phyloP scores from a whole-genome alignment of 2,797 vertebrate species.

The Labroides dimidiatus region DNA sequence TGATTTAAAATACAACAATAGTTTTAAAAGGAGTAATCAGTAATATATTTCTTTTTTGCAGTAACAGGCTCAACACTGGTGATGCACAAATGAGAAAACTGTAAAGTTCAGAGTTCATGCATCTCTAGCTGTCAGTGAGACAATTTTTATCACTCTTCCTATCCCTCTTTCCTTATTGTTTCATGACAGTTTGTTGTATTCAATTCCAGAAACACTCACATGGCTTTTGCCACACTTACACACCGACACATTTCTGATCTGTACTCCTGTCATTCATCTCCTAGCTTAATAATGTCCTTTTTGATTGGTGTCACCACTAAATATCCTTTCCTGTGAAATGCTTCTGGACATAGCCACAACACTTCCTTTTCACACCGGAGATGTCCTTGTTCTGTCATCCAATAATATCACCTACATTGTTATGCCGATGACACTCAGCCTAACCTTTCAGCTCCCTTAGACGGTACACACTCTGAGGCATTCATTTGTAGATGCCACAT shows the following conservation, averaged over 20 bases:
- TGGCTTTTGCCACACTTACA: conserved; percentile 18
- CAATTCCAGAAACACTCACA: conserved; percentile 22
- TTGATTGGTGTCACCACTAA: conserved; percentile 29
- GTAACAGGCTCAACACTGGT: too few species aligned
- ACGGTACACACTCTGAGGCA: conserved; percentile 46
- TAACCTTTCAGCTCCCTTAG: conserved; percentile 63
- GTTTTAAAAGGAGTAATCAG: too few species aligned
- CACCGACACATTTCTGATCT: conserved; percentile 9
- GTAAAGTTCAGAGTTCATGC: conserved; percentile 11
- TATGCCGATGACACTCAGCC: conserved; percentile 60
- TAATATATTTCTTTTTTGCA: too few species aligned
- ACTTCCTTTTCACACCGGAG: conserved; percentile 31
- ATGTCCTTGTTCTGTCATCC: conserved; percentile 59
- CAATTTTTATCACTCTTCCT: conserved; percentile 20
- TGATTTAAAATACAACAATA: too few species aligned
- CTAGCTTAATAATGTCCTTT: conserved; percentile 20
- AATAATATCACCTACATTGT: conserved; percentile 57
- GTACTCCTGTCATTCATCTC: conserved; percentile 35
- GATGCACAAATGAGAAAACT: conserved; percentile 31
- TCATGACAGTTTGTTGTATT: conserved; percentile 13
- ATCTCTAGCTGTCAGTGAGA: conserved; percentile 26
- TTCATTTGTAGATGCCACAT: conserved; percentile 59
- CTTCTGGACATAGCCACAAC: conserved; percentile 12
- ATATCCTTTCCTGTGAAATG: conserved; percentile 19
- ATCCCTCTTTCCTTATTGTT: conserved; percentile 21